A percentile compares a stretch with the other conserved stretches of the same genome.
These are phyloP conservation scores for Thalassarche chlororhynchos DNA, from an alignment of 2,113 vertebrate species.

Conservation along the genomic window DNA sequence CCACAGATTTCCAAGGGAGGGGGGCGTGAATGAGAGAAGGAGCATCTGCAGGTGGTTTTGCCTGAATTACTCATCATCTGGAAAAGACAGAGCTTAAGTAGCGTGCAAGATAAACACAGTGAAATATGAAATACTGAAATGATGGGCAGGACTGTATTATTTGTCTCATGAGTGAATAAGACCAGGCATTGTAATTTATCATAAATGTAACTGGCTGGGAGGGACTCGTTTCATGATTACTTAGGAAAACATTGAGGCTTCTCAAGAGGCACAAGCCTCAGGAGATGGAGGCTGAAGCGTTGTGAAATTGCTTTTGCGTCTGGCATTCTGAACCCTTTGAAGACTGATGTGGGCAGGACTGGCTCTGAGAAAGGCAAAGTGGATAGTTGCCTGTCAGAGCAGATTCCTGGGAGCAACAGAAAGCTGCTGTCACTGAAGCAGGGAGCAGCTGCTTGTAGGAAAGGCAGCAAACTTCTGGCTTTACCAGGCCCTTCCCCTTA, in stretches of 20 bases:
- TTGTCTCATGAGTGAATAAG: neutral
- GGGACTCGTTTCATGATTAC: neutral
- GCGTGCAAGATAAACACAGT: neutral
- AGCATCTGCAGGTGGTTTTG: neutral
- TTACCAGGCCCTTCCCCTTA: neutral
- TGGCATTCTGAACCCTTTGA: neutral
- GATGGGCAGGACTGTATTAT: neutral
- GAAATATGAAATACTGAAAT: neutral
- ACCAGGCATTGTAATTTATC: neutral
- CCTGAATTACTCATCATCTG: conserved; percentile 12
- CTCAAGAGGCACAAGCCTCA: neutral
- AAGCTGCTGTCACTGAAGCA: neutral
- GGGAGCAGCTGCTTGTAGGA: neutral
- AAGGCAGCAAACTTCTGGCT: neutral
- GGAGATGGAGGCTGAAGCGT: neutral
- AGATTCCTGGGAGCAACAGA: neutral
- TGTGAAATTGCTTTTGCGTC: neutral
- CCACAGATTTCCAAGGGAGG: neutral
- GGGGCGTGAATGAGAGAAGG: neutral
- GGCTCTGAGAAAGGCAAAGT: neutral
- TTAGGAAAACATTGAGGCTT: neutral
- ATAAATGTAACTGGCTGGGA: neutral
- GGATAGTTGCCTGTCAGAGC: neutral
- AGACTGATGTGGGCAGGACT: neutral
- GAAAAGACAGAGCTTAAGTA: neutral